Conservation (phyloP, 2,888 invertebrate genomes). For the Lepidochitona cinerea region DNA sequence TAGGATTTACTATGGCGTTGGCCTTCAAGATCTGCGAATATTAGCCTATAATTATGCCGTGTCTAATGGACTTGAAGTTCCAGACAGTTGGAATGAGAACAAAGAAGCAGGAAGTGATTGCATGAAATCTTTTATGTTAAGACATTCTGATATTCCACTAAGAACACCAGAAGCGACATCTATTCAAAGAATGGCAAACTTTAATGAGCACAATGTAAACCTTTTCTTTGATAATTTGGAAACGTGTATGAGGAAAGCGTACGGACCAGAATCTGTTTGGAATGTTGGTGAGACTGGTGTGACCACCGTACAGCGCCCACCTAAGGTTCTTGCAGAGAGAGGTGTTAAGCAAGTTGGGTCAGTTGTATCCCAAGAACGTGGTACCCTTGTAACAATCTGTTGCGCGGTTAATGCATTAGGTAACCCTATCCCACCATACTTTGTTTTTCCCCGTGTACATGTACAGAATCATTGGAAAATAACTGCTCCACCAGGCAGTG, state of each 20-base stretch:
- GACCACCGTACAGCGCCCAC: conserved; percentile 11
- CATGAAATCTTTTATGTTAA: background rate
- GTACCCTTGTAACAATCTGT: conserved; percentile 12
- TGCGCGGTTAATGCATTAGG: conserved; percentile 20
- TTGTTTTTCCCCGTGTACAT: conserved; percentile 21
- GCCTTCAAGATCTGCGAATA: background rate
- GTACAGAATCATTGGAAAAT: background rate
- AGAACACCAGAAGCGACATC: conserved; percentile 12
- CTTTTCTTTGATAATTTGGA: conserved; percentile 6
- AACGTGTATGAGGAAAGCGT: background rate
- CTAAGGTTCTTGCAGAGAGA: conserved; percentile 1
- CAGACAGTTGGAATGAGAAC: background rate
- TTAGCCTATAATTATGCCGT: no score
- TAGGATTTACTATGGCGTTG: background rate
- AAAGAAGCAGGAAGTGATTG: background rate
- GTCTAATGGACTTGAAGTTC: background rate
- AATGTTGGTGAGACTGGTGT: conserved; percentile 17
- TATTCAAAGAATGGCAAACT: background rate
- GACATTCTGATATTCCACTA: background rate
- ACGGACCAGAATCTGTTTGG: background rate
- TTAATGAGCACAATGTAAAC: conserved; percentile 5
- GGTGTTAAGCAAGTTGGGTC: conserved; percentile 7
- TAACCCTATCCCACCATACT: conserved; percentile 18
- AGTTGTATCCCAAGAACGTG: conserved; percentile 13
- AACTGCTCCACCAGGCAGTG: conserved; percentile 12